phyloP scores from a whole-genome alignment of 2,113 vertebrate genomes.

The Eptatretus burgeri region DNA sequence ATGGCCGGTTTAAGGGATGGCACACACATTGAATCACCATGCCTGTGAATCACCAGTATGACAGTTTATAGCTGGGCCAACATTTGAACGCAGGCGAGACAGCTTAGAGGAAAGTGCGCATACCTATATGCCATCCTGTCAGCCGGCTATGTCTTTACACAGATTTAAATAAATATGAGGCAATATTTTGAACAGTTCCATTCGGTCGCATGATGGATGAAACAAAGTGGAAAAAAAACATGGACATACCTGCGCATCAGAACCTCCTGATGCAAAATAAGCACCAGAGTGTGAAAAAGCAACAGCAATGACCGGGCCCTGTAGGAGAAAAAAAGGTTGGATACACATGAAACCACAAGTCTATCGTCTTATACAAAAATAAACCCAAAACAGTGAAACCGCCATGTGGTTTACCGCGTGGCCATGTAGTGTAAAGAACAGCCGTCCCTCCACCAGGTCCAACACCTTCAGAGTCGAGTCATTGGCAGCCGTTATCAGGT shows the following conservation, averaged over 20 bases:
- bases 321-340: slow-evolving; percentile 11
- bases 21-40: too few species aligned
- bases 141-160: neutral
- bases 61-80: too few species aligned
- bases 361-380: too few species aligned
- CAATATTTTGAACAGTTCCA: too few species aligned
- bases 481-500: slow-evolving; percentile 58
- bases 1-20: too few species aligned
- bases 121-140: neutral
- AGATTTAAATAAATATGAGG: neutral
- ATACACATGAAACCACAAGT: too few species aligned
- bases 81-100: too few species aligned
- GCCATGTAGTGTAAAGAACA: slow-evolving; percentile 69
- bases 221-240: too few species aligned
- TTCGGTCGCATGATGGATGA: too few species aligned
- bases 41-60: too few species aligned
- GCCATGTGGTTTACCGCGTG: slow-evolving; percentile 40
- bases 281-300: slow-evolving; percentile 51
- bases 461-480: slow-evolving; percentile 84
- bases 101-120: too few species aligned
- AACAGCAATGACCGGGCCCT: slow-evolving; percentile 54
- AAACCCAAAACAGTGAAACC: too few species aligned
- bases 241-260: slow-evolving; percentile 52
- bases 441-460: slow-evolving; percentile 63
- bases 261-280: slow-evolving; percentile 58